A percentile compares a stretch with the other conserved stretches of the same genome.
Conservation (phyloP, 1,140 invertebrate species). For the Drosophila mayri region DNA sequence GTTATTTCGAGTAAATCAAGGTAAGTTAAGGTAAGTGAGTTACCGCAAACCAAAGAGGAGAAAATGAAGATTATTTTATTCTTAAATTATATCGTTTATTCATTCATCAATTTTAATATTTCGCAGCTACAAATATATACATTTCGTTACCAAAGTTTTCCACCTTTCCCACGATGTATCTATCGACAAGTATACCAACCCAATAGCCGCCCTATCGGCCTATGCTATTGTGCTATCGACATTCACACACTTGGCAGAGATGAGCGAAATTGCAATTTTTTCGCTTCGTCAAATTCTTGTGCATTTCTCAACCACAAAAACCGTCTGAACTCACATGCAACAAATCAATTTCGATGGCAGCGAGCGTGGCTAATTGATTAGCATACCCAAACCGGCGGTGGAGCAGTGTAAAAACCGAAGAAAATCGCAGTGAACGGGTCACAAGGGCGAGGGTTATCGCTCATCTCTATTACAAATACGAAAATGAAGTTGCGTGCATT, state of each 20-base stretch:
- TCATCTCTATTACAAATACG: constrained; percentile 47
- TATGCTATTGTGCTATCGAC: neutral
- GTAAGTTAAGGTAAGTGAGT: neutral
- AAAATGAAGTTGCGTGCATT: constrained; percentile 57
- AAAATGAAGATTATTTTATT: no score
- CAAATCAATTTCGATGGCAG: constrained; percentile 4
- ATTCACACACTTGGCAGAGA: constrained; percentile 5
- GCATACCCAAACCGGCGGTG: neutral
- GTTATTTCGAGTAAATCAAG: neutral
- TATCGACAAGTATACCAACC: neutral
- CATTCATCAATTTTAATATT: no score
- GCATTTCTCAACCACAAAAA: neutral
- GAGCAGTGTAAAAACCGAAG: neutral
- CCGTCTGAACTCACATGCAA: constrained; percentile 4
- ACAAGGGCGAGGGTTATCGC: constrained; percentile 27
- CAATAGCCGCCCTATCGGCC: neutral
- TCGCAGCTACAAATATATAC: no score
- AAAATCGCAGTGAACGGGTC: neutral
- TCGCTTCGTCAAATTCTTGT: constrained; percentile 18
- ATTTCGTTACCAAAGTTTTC: neutral
- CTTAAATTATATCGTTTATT: no score
- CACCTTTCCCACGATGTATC: neutral
- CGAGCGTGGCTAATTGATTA: neutral
- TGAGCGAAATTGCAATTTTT: constrained; percentile 49
- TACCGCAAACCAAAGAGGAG: no score